Conservation (phyloP, 1,140 invertebrate genomes). For the Drosophila kanapiae region DNA sequence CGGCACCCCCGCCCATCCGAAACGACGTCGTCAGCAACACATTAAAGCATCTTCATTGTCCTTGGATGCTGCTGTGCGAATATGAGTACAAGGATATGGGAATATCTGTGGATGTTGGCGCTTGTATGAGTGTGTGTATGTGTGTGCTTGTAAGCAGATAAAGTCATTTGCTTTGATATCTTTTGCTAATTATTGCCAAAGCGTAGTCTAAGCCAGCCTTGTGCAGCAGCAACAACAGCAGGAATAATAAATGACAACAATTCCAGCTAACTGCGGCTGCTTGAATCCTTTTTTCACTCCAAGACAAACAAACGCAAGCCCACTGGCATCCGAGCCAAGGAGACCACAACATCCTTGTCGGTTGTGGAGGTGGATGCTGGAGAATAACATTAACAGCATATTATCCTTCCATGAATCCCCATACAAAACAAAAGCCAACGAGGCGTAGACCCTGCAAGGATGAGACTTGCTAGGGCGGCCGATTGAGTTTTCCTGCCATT, state of each 20-base stretch:
- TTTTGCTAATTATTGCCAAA: slow-evolving; percentile 81
- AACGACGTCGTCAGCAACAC: slow-evolving; percentile 56
- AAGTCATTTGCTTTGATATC: slow-evolving; percentile 84
- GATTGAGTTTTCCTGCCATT: slow-evolving; percentile 51
- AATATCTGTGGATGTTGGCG: slow-evolving; percentile 17
- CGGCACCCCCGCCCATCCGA: not conserved
- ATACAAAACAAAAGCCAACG: slow-evolving; percentile 77
- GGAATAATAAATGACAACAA: slow-evolving; percentile 81
- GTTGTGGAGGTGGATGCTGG: not conserved
- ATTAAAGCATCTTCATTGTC: slow-evolving; percentile 74
- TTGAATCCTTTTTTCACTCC: slow-evolving; percentile 72
- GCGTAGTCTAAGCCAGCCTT: slow-evolving; percentile 69
- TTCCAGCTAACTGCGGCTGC: slow-evolving; percentile 78
- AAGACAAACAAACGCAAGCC: slow-evolving; percentile 29
- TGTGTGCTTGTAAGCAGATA: slow-evolving; percentile 72
- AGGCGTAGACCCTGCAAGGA: slow-evolving; percentile 60
- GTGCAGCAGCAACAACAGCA: slow-evolving; percentile 44
- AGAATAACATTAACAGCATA: slow-evolving; percentile 76
- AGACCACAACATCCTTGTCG: slow-evolving; percentile 56
- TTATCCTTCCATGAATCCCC: slow-evolving; percentile 62
- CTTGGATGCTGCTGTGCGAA: slow-evolving; percentile 47
- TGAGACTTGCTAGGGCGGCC: slow-evolving; percentile 30
- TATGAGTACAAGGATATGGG: slow-evolving; percentile 28
- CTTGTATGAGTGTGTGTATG: slow-evolving; percentile 5
- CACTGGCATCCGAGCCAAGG: slow-evolving; percentile 12